Evolutionary conservation across 1,140 invertebrate species (phyloP), one percentile per base, ranked within the genome.

Genomic region (Anastrepha ludens): DNA sequence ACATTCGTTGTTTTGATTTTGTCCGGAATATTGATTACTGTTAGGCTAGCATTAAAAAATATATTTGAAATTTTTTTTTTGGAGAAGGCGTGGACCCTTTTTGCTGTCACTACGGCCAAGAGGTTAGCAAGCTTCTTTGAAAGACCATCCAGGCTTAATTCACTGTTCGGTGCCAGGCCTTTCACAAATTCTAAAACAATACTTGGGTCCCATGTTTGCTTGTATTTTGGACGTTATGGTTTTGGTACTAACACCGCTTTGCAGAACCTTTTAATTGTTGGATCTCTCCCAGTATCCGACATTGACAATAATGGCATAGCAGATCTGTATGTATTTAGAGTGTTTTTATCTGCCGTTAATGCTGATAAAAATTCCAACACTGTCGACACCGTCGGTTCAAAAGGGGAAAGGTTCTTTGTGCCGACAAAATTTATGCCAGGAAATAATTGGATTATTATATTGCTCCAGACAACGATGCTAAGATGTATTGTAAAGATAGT

Each of bases 271-370:
- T 67, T 67, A 8, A 67, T 67, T 6, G 64, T 67, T 4, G 60
- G 60, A 13, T 67, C 29, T 39, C 15, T 67, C 29, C 11, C 64
- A 39, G 2, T 67, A 67, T 67, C 64, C 64, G 1, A 67, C 64
- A 20, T 67, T 67, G 64, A 67, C 64, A 67, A 67, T 39, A 67
- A 67, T 29, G 64, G 39, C n/a, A 67, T 67, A 39, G 64, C 20
- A 5, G 64, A 67, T 39, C 64, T 67, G 64, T 67, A 67, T 3
- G 64, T 67, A 39, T 67, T 67, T 29, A 67, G 9, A 29, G 64
- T 62, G 60, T 62, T 62, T 17, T 15, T 17, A 17, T 17, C 60
- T 5, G 4, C 17, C 15, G 60, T 3, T 7, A 64, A n/a, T 64
- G 62, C 29, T 29, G 60, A 62, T 17, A 62, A 62, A 62, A 62